Evolutionary conservation across 2,113 vertebrate genomes (phyloP), one percentile per base, ranked within the genome.

Genomic region (Odontophorus gujanensis): DNA sequence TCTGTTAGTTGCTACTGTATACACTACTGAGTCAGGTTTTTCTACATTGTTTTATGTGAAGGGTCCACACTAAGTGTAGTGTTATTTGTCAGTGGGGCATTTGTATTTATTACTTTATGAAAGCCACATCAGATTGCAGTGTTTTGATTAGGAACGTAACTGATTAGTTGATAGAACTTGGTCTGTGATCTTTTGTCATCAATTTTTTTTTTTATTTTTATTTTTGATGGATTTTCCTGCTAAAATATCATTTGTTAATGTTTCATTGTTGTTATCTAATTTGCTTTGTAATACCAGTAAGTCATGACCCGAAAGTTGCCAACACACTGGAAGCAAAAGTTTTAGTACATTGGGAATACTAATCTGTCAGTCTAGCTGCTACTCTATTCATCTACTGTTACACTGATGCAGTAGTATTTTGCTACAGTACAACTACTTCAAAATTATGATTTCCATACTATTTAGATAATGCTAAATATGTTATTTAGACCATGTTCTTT

Each of bases 101-200:
- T 77, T 45, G 11, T 58, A 81, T 43, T 81, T 16, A 6, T 30
- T 76, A 6, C 72, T 89, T 25, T 34, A 2, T 38, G 28, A 77
- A 57, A 8, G 26, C 6, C 32, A 38, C 30, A 28, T 84, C n/a
- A 48, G 14, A 43, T 22, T 53, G 17, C 14, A 67, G 17, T 7
- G 21, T 68, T 86, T 55, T 36, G 34, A 65, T 65, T 32, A 36
- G 25, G 18, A 67, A 43, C 21, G 59, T 45, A 50, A 63, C 8
- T 26, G 11, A 2, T 50, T 50, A 47, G 20, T 26, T 28, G 19
- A 7, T 45, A 20, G 28, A 75, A 88, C 45, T 90, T 0, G 0
- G 2, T 87, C 42, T 85, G 18, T 53, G 15, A n/a, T 57, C 32
- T 51, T 17, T 73, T 67, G 13, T 72, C 9, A n/a, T 48, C 20